A percentile compares a stretch with the other conserved stretches of the same genome.
phyloP scores from a whole-genome alignment of 35 echinoderm and acorn worm species.

The Stichopus chloronotus region DNA sequence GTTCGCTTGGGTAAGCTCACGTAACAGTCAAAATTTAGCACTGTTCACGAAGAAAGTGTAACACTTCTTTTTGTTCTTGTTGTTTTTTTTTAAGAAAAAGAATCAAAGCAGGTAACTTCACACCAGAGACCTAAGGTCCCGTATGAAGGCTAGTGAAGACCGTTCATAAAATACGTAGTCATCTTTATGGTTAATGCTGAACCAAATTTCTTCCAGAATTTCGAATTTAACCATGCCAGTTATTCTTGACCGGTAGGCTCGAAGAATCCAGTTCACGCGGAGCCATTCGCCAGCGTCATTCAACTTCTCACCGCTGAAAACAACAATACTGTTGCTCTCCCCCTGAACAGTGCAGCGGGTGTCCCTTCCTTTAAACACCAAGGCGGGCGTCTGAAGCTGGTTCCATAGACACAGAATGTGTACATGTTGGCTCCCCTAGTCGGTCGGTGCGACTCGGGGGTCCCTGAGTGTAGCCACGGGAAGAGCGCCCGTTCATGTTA shows the following conservation, averaged over 20 bases:
- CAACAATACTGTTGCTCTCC: neutral
- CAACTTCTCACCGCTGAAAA: neutral
- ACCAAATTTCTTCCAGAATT: no score
- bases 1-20: no score
- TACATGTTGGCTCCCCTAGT: slow-evolving; percentile 31
- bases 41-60: no score
- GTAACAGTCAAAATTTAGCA: no score
- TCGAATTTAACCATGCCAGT: no score
- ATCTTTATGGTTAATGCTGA: no score
- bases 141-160: no score
- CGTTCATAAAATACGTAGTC: no score
- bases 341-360: neutral
- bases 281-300: neutral
- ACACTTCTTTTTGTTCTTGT: no score
- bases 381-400: slow-evolving; percentile 29
- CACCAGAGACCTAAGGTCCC: no score
- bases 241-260: neutral
- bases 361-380: slow-evolving; percentile 14
- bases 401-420: slow-evolving; percentile 27
- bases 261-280: neutral
- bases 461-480: slow-evolving; percentile 50
- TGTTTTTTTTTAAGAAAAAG: no score
- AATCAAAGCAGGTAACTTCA: no score
- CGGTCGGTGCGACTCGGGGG: slow-evolving; percentile 31
- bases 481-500: slow-evolving; percentile 81